phyloP scores from a whole-genome alignment of 2,888 invertebrate species.

The Erebia palarica region DNA sequence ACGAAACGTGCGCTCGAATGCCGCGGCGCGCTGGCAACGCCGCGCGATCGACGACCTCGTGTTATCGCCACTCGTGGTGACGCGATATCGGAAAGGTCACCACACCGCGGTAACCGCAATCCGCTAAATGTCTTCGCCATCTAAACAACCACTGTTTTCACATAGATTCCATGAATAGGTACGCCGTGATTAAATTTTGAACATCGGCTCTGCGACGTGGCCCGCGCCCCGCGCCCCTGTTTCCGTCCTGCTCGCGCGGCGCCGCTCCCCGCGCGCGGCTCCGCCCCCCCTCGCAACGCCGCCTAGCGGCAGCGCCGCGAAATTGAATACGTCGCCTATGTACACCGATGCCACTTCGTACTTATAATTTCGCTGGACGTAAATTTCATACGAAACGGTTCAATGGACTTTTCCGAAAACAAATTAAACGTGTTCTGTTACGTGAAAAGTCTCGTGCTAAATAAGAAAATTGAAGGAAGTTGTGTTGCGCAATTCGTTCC shows the following conservation, averaged over 20 bases:
- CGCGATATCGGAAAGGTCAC: constrained; percentile 77
- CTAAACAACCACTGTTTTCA: constrained; percentile 70
- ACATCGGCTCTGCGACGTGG: constrained; percentile 48
- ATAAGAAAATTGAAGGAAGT: constrained; percentile 66
- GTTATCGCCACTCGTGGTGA: constrained; percentile 74
- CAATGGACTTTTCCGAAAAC: constrained; percentile 81
- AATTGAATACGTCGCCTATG: constrained; percentile 64
- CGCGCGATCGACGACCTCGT: constrained; percentile 78
- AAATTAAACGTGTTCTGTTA: constrained; percentile 69
- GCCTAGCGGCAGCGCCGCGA: constrained; percentile 72
- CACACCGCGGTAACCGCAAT: constrained; percentile 62
- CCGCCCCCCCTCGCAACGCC: constrained; percentile 77
- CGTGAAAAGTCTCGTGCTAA: constrained; percentile 69
- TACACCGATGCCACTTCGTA: constrained; percentile 83
- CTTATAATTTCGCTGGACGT: constrained; percentile 82
- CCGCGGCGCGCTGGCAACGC: constrained; percentile 73
- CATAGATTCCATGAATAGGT: constrained; percentile 63
- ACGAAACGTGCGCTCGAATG: constrained; percentile 53
- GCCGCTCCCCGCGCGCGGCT: constrained; percentile 65
- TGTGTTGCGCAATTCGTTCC: constrained; percentile 66
- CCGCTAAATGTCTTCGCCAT: constrained; percentile 67
- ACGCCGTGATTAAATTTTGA: constrained; percentile 56
- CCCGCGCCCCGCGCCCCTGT: constrained; percentile 37
- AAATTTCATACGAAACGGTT: constrained; percentile 82
- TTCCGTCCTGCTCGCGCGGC: constrained; percentile 55